Conservation (phyloP, 2,888 invertebrate species). For the Cetonia aurata region DNA sequence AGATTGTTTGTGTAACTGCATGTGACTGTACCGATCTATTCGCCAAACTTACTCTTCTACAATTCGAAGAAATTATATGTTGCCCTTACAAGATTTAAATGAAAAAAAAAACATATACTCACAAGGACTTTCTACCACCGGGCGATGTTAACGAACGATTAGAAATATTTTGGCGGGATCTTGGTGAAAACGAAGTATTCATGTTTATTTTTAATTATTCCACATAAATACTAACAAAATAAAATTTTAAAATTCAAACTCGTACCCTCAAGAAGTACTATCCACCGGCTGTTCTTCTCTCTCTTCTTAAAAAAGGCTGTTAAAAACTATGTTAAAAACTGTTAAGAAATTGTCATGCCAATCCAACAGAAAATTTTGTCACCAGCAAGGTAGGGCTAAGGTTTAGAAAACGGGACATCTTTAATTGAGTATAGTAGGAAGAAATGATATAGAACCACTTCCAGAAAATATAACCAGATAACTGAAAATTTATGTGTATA, state of each 20-base stretch:
- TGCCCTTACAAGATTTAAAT: neutral
- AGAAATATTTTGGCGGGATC: constrained; percentile 20
- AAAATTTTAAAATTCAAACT: neutral
- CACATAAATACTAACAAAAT: too few relatives aligned
- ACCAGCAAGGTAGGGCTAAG: too few relatives aligned
- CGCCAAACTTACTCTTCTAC: constrained; percentile 70
- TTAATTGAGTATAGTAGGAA: too few relatives aligned
- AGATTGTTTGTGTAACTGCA: constrained; percentile 75
- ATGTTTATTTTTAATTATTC: neutral
- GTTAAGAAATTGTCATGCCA: too few relatives aligned
- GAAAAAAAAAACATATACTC: constrained; percentile 47
- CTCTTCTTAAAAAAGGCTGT: too few relatives aligned
- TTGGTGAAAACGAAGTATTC: constrained; percentile 16
- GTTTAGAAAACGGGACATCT: too few relatives aligned
- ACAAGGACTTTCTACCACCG: constrained; percentile 61
- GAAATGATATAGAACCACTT: too few relatives aligned
- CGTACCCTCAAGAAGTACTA: neutral
- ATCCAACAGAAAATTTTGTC: too few relatives aligned
- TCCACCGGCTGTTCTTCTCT: too few relatives aligned
- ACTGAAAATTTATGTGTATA: too few relatives aligned
- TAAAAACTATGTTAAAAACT: too few relatives aligned
- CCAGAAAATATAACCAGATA: too few relatives aligned
- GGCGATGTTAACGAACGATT: constrained; percentile 18
- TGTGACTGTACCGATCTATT: constrained; percentile 74
- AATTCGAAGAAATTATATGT: constrained; percentile 49